Conservation (phyloP, 2,888 invertebrate genomes). For the Alentia gelatinosa region DNA sequence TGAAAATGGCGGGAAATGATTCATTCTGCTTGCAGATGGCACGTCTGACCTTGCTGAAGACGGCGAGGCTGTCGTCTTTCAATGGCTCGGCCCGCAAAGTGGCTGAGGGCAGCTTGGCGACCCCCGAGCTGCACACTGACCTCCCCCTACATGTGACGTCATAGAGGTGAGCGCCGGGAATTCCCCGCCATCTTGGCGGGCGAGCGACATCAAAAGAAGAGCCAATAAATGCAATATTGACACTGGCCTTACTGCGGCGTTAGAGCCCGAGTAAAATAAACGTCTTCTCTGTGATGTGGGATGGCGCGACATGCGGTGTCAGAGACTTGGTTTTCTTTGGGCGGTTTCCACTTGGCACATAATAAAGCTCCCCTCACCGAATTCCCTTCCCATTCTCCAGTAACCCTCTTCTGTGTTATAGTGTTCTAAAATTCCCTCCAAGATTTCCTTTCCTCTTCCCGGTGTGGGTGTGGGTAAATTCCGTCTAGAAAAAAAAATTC, state of each 20-base stretch:
- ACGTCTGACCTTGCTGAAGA: neutral
- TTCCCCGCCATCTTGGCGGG: neutral
- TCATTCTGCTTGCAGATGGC: neutral
- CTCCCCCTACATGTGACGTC: constrained; percentile 4
- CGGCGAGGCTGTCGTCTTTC: neutral
- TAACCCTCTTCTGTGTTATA: no score
- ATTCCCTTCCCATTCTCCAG: no score
- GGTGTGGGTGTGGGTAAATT: no score
- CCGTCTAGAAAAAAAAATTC: no score
- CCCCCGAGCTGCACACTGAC: neutral
- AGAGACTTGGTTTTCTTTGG: neutral
- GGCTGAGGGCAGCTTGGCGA: neutral
- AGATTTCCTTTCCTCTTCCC: no score
- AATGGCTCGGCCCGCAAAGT: neutral
- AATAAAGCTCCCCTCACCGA: no score
- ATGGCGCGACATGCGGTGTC: neutral
- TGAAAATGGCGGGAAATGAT: neutral
- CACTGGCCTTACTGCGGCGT: neutral
- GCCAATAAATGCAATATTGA: constrained; percentile 32
- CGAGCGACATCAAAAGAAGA: neutral
- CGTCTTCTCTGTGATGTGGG: neutral
- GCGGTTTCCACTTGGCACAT: neutral
- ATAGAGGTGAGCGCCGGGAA: neutral
- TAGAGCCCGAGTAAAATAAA: neutral
- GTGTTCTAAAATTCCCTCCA: no score